phyloP scores from a whole-genome alignment of 2,113 vertebrate species.

The Gasterosteus nipponicus region DNA sequence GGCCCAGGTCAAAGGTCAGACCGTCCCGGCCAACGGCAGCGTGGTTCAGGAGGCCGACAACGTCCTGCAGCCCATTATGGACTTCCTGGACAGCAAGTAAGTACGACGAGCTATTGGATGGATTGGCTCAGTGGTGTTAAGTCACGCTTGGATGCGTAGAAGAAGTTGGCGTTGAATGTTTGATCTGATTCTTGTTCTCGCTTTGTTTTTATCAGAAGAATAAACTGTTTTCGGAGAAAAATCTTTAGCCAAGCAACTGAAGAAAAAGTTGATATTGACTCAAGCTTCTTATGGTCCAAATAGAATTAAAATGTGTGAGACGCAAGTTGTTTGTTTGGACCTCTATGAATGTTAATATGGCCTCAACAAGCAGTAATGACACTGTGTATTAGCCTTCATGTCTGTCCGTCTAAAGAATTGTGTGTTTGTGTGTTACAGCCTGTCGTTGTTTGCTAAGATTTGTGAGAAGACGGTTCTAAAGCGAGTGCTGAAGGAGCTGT shows the following conservation, averaged over 20 bases:
- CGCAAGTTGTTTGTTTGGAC: background rate
- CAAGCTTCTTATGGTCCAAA: background rate
- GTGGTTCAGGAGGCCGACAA: slow-evolving; percentile 96
- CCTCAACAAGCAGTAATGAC: background rate
- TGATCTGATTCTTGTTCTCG: background rate
- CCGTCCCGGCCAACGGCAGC: slow-evolving; percentile 92
- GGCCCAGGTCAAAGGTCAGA: slow-evolving; percentile 96
- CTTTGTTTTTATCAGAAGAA: background rate
- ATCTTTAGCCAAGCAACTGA: background rate
- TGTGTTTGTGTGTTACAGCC: slow-evolving; percentile 77
- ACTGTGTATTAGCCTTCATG: background rate
- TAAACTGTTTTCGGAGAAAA: background rate
- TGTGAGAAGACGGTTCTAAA: slow-evolving; percentile 98
- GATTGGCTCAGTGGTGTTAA: background rate
- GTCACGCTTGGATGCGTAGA: background rate
- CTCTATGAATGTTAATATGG: background rate
- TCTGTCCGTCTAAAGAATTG: slow-evolving; percentile 39
- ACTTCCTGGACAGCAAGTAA: slow-evolving; percentile 98
- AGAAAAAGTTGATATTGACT: background rate
- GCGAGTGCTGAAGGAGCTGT: slow-evolving; percentile 95
- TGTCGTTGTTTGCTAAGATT: slow-evolving; percentile 97
- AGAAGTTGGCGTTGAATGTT: background rate
- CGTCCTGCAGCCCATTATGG: slow-evolving; percentile 97
- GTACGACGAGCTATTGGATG: slow-evolving; percentile 32
- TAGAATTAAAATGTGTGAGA: background rate